Evolutionary conservation across 1,140 invertebrate genomes (phyloP), one percentile per base, ranked within the genome.

Genomic region (Temnothorax curvispinosus): DNA sequence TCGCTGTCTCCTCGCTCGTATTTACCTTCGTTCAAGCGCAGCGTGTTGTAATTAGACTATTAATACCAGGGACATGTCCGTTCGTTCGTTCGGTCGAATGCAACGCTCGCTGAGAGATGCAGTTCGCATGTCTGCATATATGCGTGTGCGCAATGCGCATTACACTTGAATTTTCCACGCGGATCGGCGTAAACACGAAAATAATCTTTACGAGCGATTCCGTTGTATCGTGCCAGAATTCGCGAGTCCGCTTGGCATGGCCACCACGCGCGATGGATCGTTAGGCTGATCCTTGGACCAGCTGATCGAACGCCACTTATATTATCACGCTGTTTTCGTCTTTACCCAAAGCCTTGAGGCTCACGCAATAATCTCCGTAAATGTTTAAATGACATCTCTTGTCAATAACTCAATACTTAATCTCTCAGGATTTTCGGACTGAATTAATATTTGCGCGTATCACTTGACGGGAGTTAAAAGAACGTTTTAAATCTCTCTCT

Each of bases 11-110:
- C 27, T 47, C 50, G 35, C n/a, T 27, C 44, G 7, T 72, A 54
- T 89, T 89, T 84, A 60, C 44, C 65, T 56, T 50, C 74, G 47
- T 87, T 47, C 64, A 74, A 88, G 27, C 27, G 6, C 38, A 6
- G 6, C 38, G 32, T 90, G 88, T 89, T 75, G 89, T 87, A 90
- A 90, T 85, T 87, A n/a, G 62, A 58, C 88, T 90, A 90, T 89
- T 90, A 87, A 87, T 90, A 85, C 13, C 74, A 75, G 54, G 21
- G 74, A 56, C 74, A 52, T 41, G 52, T 75, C 32, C 77, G 58
- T 4, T 65, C 27, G 9, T 64, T 78, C n/a, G 76, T 58, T 65
- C 58, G 41, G 32, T 78, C 56, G 44, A n/a, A 41, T 50, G 32
- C 27, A 27, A 72, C 54, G 41, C 11, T 21, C 32, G 32, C 38